phyloP scores from a whole-genome alignment of 2,888 invertebrate genomes.

The Euspilapteryx auroguttella region DNA sequence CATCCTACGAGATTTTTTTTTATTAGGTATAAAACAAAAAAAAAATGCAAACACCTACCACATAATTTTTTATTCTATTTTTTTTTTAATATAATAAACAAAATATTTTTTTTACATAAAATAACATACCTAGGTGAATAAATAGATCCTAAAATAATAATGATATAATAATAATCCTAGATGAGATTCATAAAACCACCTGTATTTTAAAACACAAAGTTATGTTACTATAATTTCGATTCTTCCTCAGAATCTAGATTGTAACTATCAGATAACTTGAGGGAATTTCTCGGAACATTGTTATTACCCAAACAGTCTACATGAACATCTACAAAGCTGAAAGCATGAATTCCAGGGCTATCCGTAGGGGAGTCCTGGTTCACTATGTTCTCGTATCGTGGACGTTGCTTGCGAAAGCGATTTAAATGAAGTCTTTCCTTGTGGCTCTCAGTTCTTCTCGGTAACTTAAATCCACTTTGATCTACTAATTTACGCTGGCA shows the following conservation, averaged over 20 bases:
- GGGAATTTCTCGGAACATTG: constrained; percentile 1
- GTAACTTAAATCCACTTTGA: constrained; percentile 36
- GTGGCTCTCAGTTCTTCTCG: constrained; percentile 29
- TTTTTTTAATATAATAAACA: no score
- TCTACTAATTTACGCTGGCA: constrained; percentile 41
- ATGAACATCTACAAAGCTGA: constrained; percentile 43
- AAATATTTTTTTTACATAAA: no score
- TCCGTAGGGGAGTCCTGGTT: constrained; percentile 29
- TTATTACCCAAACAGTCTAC: constrained; percentile 13
- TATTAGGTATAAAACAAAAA: no score
- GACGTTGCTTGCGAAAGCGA: constrained; percentile 22
- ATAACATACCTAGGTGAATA: no score
- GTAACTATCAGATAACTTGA: constrained; percentile 18
- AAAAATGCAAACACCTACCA: no score
- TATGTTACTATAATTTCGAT: constrained; percentile 41
- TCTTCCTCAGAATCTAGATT: constrained; percentile 20
- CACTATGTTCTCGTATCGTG: constrained; percentile 27
- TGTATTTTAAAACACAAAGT: no score
- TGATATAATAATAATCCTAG: no score
- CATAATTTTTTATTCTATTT: no score
- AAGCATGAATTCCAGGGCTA: constrained; percentile 23
- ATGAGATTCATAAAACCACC: no score
- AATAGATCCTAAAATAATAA: no score
- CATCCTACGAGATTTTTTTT: no score
- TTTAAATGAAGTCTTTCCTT: constrained; percentile 17